A percentile compares a stretch with the other conserved stretches of the same genome.
Evolutionary conservation across 1,140 invertebrate genomes (phyloP).

Genomic region (Zaprionus vittiger): DNA sequence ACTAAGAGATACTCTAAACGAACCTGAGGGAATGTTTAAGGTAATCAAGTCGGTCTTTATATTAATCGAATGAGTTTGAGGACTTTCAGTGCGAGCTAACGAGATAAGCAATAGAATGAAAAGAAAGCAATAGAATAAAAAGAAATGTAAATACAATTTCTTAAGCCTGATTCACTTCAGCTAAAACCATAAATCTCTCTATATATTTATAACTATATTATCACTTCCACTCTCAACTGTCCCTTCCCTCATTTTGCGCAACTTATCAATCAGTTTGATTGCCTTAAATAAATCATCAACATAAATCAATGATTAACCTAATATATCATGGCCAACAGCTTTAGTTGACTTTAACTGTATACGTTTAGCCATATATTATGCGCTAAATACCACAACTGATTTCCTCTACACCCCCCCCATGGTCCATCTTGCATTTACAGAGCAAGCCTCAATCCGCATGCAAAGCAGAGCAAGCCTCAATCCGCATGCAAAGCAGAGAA

Average conservation of each 20-base stretch:
- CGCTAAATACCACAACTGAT: neutral
- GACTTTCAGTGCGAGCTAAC: no score
- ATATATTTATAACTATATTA: neutral
- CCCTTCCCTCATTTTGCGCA: neutral
- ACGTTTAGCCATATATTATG: neutral
- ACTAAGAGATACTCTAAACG: neutral
- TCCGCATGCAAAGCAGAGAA: slow-evolving; percentile 8
- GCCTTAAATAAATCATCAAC: neutral
- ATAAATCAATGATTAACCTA: neutral
- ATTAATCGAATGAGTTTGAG: no score
- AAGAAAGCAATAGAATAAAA: neutral
- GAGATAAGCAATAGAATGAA: neutral
- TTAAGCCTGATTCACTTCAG: neutral
- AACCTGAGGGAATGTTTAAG: neutral
- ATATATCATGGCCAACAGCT: neutral
- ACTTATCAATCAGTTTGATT: neutral
- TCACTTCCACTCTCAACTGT: neutral
- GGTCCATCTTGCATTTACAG: neutral
- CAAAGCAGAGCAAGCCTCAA: slow-evolving; percentile 2
- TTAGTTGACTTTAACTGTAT: neutral
- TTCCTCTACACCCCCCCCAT: no score
- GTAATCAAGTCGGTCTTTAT: no score
- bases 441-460: slow-evolving; percentile 9
- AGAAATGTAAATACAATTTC: neutral
- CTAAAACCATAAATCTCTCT: neutral